These are phyloP conservation scores for Ctenochaetus hawaiiensis DNA, from an alignment of 2,797 vertebrate species.

Conservation along the genomic window DNA sequence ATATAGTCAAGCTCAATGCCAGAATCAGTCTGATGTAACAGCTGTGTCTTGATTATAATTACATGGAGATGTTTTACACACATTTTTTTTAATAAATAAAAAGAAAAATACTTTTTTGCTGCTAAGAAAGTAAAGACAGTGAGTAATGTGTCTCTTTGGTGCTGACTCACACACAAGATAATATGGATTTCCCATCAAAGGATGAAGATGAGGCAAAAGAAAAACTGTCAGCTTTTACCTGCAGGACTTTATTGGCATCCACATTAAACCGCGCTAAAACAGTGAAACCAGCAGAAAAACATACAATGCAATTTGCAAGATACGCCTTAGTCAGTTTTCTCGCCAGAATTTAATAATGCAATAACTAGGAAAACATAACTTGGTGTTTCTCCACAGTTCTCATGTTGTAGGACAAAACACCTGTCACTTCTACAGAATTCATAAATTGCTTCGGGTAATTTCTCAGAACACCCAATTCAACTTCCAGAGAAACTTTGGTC, in stretches of 20 bases:
- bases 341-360: not conserved
- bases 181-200: slow-evolving; percentile 49
- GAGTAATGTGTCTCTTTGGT: slow-evolving; percentile 32
- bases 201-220: slow-evolving; percentile 49
- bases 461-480: slow-evolving; percentile 53
- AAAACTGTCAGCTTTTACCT: slow-evolving; percentile 6
- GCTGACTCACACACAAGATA: slow-evolving; percentile 34
- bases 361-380: not conserved
- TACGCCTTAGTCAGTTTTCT: not conserved
- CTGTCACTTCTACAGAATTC: slow-evolving; percentile 44
- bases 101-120: slow-evolving; percentile 9
- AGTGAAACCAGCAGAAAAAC: slow-evolving; percentile 26
- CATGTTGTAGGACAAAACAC: slow-evolving; percentile 25
- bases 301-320: not conserved
- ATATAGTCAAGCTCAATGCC: not conserved
- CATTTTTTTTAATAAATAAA: not conserved
- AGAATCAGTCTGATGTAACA: slow-evolving; percentile 1
- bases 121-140: slow-evolving; percentile 25
- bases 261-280: slow-evolving; percentile 25
- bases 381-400: slow-evolving; percentile 20
- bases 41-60: not conserved
- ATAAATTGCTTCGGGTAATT: slow-evolving; percentile 52
- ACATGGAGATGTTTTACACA: not conserved
- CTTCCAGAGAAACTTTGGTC: slow-evolving; percentile 62
- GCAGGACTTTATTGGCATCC: slow-evolving; percentile 21